These are phyloP conservation scores for Mugil cephalus DNA, from an alignment of 2,113 vertebrate species.

Conservation along the genomic window DNA sequence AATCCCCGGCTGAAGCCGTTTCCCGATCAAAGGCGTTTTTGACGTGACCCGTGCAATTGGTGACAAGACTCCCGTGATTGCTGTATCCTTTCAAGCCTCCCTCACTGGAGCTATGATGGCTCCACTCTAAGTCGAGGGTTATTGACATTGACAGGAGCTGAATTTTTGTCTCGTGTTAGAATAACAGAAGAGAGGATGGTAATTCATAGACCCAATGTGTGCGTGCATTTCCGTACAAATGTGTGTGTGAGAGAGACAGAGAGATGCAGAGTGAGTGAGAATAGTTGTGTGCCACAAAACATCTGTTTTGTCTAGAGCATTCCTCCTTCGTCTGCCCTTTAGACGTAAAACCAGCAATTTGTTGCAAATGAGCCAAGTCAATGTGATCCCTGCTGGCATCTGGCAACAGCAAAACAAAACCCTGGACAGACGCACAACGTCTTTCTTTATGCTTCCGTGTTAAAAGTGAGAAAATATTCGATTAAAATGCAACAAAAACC, in stretches of 20 bases:
- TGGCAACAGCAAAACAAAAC: constrained; percentile 45
- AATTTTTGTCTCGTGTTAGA: constrained; percentile 28
- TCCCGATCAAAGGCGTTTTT: constrained; percentile 47
- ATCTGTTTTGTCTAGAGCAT: constrained; percentile 63
- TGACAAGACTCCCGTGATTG: constrained; percentile 59
- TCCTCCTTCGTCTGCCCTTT: constrained; percentile 62
- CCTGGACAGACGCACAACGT: not conserved
- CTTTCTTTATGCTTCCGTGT: not conserved
- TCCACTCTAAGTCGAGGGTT: constrained; percentile 32
- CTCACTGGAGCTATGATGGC: constrained; percentile 42
- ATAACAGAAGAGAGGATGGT: constrained; percentile 46
- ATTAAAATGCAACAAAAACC: not conserved
- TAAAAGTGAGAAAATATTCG: not conserved
- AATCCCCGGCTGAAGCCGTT: constrained; percentile 1
- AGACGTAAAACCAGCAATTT: constrained; percentile 58
- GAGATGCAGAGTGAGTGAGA: not conserved
- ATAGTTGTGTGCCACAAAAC: constrained; percentile 38
- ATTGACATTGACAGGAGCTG: constrained; percentile 69
- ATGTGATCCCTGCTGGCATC: constrained; percentile 41
- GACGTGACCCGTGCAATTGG: constrained; percentile 15
- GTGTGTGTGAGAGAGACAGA: not conserved
- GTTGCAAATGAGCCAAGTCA: constrained; percentile 63
- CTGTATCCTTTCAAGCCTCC: constrained; percentile 36
- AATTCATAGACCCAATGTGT: constrained; percentile 18
- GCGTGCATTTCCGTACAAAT: not conserved